Conservation (phyloP, 2,797 vertebrate genomes). For the Amphiprion clarkii region DNA sequence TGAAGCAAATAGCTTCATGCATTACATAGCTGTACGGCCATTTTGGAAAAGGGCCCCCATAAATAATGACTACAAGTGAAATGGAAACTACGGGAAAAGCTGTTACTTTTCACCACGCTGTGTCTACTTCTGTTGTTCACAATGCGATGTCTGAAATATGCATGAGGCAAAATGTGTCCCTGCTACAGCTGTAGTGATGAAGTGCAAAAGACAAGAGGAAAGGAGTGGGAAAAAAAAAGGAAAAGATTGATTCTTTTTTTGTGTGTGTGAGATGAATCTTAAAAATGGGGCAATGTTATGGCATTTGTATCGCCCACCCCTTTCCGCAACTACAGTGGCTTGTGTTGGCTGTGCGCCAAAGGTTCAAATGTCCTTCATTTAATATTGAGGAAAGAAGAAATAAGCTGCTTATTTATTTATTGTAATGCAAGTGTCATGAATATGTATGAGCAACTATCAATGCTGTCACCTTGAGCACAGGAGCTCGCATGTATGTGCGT, state of each 20-base stretch:
- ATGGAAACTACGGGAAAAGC: conserved; percentile 76
- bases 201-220: conserved; percentile 26
- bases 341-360: conserved; percentile 29
- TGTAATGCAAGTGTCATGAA: conserved; percentile 69
- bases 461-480: conserved; percentile 71
- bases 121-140: conserved; percentile 56
- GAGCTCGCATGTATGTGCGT: not conserved
- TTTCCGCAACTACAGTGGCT: conserved; percentile 42
- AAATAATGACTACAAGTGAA: conserved; percentile 72
- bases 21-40: conserved; percentile 59
- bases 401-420: conserved; percentile 74
- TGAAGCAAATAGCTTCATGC: conserved; percentile 66
- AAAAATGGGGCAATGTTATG: conserved; percentile 57
- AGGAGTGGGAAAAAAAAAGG: not conserved
- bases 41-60: conserved; percentile 66
- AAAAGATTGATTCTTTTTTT: conserved; percentile 42
- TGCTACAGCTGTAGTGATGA: conserved; percentile 21
- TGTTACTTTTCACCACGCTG: conserved; percentile 68
- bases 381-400: conserved; percentile 58
- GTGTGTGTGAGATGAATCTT: conserved; percentile 57
- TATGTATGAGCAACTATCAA: conserved; percentile 75
- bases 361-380: conserved; percentile 71
- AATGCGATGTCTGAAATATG: conserved; percentile 77
- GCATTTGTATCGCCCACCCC: conserved; percentile 46
- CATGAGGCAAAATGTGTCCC: conserved; percentile 75